Conservation (phyloP, 2,888 invertebrate species). For the Ornithoptera priamus region DNA sequence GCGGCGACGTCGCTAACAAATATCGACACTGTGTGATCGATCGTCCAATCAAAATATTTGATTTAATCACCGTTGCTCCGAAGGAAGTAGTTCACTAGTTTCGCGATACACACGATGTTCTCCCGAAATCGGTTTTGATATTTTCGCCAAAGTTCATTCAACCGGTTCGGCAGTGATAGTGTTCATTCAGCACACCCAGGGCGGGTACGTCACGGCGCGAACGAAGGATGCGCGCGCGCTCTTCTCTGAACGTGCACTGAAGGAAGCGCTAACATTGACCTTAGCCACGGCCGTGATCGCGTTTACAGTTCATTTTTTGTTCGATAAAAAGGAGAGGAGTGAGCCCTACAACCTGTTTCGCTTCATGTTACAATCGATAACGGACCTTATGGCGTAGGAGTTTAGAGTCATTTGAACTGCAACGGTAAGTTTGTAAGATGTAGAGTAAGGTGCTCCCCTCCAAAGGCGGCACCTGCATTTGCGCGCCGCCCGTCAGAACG, state of each 20-base stretch:
- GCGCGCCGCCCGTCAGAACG: conserved; percentile 73
- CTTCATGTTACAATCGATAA: conserved; percentile 21
- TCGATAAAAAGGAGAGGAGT: conserved; percentile 81
- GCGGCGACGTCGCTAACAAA: conserved; percentile 58
- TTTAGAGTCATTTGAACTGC: conserved; percentile 37
- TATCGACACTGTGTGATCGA: conserved; percentile 63
- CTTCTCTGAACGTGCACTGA: conserved; percentile 78
- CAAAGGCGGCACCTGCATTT: conserved; percentile 76
- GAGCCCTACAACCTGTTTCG: conserved; percentile 65
- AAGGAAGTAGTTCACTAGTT: conserved; percentile 24
- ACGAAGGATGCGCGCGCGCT: conserved; percentile 74
- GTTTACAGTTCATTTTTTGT: conserved; percentile 81
- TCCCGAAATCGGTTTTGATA: conserved; percentile 14
- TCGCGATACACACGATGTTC: conserved; percentile 1
- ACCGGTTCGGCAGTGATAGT: conserved; percentile 44
- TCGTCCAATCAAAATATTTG: conserved; percentile 59
- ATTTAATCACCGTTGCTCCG: conserved; percentile 48
- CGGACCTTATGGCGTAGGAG: conserved; percentile 31
- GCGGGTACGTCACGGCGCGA: conserved; percentile 40
- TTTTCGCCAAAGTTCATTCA: conserved; percentile 52
- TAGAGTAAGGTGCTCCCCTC: conserved; percentile 77
- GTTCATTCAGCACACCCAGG: conserved; percentile 39
- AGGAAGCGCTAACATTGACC: conserved; percentile 81
- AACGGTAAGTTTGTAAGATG: conserved; percentile 64
- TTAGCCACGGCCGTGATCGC: conserved; percentile 80